Evolutionary conservation across 1,140 invertebrate genomes (phyloP), one percentile per base, ranked within the genome.

Genomic region (Idris sp.): DNA sequence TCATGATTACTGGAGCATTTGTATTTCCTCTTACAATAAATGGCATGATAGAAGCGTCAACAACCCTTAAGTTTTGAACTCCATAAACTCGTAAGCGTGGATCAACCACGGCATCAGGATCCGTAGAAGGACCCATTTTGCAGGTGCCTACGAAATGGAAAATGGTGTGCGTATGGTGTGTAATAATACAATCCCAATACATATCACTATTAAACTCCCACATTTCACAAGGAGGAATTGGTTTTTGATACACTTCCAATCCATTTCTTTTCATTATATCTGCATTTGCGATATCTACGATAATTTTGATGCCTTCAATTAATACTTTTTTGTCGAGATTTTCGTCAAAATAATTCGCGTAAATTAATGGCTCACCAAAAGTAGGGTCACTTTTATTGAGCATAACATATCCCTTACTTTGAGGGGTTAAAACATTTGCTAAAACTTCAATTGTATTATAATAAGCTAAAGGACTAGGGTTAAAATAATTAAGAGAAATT

Each of bases 1-100:
- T 33, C 30, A 33, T 33, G 10, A 33, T 33, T 4, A 11, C 13
- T 11, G 30, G 30, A 33, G 30, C 30, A 33, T 33, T 33, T 10
- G 30, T 33, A 33, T 33, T 33, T 33, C 30, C 30, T 10, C 30
- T 33, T 11, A 10, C 2, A 33, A 33, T 33, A 4, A 33, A 9
- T 1, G 30, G 30, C 30, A 33, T 33, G n/a, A 33, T 33, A n/a
- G n/a, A n/a, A n/a, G n/a, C n/a, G n/a, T n/a, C n/a, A n/a, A n/a
- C n/a, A n/a, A n/a, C n/a, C n/a, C 30, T 33, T 10, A 33, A 33
- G 13, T 33, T 33, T 1, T 4, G 10, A 33, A 33, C 9, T 1
- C 30, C 30, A 33, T 33, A 33, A 1, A 33, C 30, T 5, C 30
- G 30, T 11, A 33, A 10, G n/a, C 30, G 30, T n/a, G 30, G 30